Evolutionary conservation across 2,797 vertebrate species (phyloP), one percentile per base, ranked within the genome.

Genomic region (Galago senegalensis): DNA sequence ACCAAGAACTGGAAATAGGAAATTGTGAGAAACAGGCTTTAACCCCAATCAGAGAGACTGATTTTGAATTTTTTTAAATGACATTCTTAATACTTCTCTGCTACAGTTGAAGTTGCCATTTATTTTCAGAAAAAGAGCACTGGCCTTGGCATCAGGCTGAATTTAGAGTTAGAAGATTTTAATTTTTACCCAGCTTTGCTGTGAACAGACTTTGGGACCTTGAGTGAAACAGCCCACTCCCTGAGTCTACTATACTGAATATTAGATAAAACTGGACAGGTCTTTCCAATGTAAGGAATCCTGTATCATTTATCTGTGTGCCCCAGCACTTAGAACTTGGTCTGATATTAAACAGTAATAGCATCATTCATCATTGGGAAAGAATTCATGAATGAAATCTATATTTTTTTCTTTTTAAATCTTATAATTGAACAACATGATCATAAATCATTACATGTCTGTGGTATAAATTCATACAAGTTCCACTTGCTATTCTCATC

Each of bases 21-120:
- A 77, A 27, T 89, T 81, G 2, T 9, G 69, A 88, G 21, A 77
- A 82, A 87, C 1, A 29, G 5, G 17, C 4, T 92, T 12, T 87
- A 6, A 88, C 25, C 77, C 79, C 79, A 88, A 63, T 31, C 20
- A 49, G 5, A 53, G 49, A 53, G 49, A 53, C 49, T 53, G 7
- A 58, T 80, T 91, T 61, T 60, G 2, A 87, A 67, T 88, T 76
- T 95, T 95, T 34, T 37, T 95, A 61, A 67, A 29, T 76, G 53
- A 31, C 11, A 53, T 87, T 87, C 27, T 87, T 65, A 86, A 76
- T 56, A 65, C 34, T 93, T 93, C 23, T 37, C 34, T 65, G 25
- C 34, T 7, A 43, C 69, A 82, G 56, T 12, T 65, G 23, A 77
- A 94, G 29, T 69, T 77, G 27, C 7, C 27, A 40, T 69, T 85